A percentile compares a stretch with the other conserved stretches of the same genome.
Conservation (phyloP, 2,113 vertebrate genomes). For the Amphilophus citrinellus region DNA sequence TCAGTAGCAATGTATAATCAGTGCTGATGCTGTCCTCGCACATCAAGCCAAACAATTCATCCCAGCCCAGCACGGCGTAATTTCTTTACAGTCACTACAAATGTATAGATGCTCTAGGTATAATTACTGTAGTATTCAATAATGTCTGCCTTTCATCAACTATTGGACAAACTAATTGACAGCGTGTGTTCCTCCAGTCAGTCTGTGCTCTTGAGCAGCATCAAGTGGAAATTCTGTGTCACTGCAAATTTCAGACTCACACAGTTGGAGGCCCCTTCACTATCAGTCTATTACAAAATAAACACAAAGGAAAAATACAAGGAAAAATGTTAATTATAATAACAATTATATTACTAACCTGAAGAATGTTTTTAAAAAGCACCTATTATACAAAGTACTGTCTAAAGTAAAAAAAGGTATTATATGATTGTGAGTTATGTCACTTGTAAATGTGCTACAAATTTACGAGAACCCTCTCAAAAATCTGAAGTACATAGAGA, state of each 20-base stretch:
- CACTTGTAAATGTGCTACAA: background rate
- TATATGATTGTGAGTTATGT: background rate
- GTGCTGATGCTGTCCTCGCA: background rate
- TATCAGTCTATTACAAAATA: background rate
- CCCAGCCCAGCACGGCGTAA: background rate
- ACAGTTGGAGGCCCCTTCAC: background rate
- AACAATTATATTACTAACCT: background rate
- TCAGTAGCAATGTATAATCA: background rate
- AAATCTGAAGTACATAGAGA: background rate
- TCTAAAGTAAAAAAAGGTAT: background rate
- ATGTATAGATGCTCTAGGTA: background rate
- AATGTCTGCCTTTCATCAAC: background rate
- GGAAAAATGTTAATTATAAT: background rate
- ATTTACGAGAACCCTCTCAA: background rate
- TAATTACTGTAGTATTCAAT: background rate
- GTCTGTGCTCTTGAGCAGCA: conserved; percentile 45
- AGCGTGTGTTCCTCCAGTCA: background rate
- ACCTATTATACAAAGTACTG: background rate
- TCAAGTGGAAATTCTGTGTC: conserved; percentile 47
- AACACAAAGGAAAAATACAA: background rate
- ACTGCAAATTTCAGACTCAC: conserved; percentile 12
- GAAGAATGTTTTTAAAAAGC: background rate
- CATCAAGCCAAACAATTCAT: background rate
- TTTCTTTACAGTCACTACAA: background rate
- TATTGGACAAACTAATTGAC: background rate